Evolutionary conservation across 2,888 invertebrate species (phyloP), one percentile per base, ranked within the genome.

Genomic region (Falcaria lacertinaria): DNA sequence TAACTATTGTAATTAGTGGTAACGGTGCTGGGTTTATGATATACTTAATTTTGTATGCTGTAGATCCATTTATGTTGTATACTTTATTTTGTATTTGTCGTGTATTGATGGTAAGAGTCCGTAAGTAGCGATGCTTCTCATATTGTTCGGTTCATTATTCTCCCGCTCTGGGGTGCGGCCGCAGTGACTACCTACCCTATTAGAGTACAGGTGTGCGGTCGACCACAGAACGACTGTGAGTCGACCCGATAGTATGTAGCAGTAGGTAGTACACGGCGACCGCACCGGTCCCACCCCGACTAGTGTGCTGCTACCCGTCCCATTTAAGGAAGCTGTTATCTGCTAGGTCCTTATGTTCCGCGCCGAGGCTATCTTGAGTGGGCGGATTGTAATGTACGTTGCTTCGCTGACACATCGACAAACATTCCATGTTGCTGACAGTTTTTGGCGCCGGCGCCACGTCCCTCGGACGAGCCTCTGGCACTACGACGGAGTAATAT

Each of bases 1-100:
- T 87, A 80, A 81, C 80, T 83, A 80, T 80, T 81, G 77, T 83
- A 82, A 78, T 74, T 85, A 88, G 84, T 73, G 69, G 75, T 85
- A 84, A 80, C 74, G 87, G 88, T 89, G 88, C 85, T 88, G 88
- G 89, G 88, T 79, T 85, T 77, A 75, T 81, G 74, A 76, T 84
- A 84, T 83, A 81, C 77, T 69, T 71, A 71, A 72, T 72, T 71
- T 82, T 83, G 80, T 85, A 82, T 79, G 80, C 74, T 83, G 71
- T 81, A 74, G 79, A 80, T 83, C 80, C 79, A 74, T 79, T 77
- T 72, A n/a, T n/a, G 70, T 78, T 74, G 73, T 79, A 80, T 71
- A 61, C 74, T 83, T 75, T 77, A 76, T 77, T 75, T 80, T 78
- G 67, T 81, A 80, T 79, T 77, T 70, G 74, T 80, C 72, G 77